A percentile compares a stretch with the other conserved stretches of the same genome.
Evolutionary conservation across 2,888 invertebrate species (phyloP).

Genomic region (Andrena hattorfiana): DNA sequence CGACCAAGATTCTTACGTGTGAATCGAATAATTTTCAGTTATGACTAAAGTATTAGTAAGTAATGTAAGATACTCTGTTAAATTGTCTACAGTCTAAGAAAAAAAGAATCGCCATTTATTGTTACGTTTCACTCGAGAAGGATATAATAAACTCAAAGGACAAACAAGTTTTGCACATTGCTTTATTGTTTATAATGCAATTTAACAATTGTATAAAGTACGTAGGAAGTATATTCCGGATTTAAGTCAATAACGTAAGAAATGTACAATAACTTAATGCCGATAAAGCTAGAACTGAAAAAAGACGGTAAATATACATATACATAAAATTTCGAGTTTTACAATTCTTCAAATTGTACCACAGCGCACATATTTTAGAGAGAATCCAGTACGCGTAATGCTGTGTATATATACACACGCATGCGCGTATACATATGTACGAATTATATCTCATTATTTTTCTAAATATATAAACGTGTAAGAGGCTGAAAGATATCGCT

Average conservation of each 20-base stretch:
- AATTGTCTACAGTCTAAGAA: too few relatives aligned
- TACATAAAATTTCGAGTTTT: background rate
- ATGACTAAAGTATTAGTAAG: background rate
- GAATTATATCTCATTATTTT: background rate
- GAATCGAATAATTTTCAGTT: background rate
- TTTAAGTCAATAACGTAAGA: constrained; percentile 44
- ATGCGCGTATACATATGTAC: background rate
- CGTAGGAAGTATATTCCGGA: constrained; percentile 38
- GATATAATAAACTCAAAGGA: constrained; percentile 11
- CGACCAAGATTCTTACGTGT: constrained; percentile 66
- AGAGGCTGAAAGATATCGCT: constrained; percentile 33
- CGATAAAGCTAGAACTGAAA: constrained; percentile 21
- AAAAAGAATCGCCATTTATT: background rate
- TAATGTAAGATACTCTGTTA: too few relatives aligned
- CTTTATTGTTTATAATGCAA: constrained; percentile 54
- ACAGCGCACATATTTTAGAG: background rate
- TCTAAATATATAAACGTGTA: constrained; percentile 39
- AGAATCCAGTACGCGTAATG: constrained; percentile 10
- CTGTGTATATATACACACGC: background rate
- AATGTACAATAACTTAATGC: constrained; percentile 49
- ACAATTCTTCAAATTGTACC: constrained; percentile 17
- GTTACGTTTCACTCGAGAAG: background rate
- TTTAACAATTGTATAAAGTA: constrained; percentile 66
- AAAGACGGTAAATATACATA: constrained; percentile 5
- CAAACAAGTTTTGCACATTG: constrained; percentile 27